Percentiles rank a stretch among this genome's conserved stretches.
phyloP scores from a whole-genome alignment of 2,888 invertebrate genomes.

The Iphiclides podalirius region DNA sequence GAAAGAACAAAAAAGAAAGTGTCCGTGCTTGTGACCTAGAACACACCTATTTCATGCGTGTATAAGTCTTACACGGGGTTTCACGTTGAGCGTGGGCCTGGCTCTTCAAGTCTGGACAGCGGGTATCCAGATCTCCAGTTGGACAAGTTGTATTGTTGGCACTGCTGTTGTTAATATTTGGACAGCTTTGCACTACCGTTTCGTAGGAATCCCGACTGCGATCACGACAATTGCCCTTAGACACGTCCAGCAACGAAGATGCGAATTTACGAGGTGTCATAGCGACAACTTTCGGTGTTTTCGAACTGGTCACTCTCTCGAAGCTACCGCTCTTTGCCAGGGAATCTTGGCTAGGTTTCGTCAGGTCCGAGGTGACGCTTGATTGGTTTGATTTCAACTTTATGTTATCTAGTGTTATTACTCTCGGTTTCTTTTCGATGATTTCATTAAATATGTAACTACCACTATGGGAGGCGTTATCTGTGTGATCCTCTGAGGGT shows the following conservation, averaged over 20 bases:
- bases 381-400: conserved; percentile 55
- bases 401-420: conserved; percentile 69
- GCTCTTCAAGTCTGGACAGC: conserved; percentile 28
- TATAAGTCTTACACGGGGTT: conserved; percentile 56
- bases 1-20: conserved; percentile 29
- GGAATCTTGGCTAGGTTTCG: conserved; percentile 44
- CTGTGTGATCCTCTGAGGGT: conserved; percentile 61
- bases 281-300: conserved; percentile 39
- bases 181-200: conserved; percentile 48
- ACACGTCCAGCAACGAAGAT: conserved; percentile 33
- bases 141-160: conserved; percentile 36
- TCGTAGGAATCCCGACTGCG: conserved; percentile 33
- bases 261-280: conserved; percentile 34
- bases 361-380: conserved; percentile 44
- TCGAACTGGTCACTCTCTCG: conserved; percentile 44
- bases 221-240: conserved; percentile 15
- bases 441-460: conserved; percentile 75
- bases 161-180: conserved; percentile 45
- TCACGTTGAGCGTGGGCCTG: conserved; percentile 27
- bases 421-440: conserved; percentile 68
- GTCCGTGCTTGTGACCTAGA: conserved; percentile 50
- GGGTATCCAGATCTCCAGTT: conserved; percentile 30
- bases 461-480: conserved; percentile 38
- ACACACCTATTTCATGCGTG: conserved; percentile 75
- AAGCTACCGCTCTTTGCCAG: conserved; percentile 40